Base-by-base conservation (phyloP, 2,888 invertebrate species). In the Amorpha juglandis region DNA sequence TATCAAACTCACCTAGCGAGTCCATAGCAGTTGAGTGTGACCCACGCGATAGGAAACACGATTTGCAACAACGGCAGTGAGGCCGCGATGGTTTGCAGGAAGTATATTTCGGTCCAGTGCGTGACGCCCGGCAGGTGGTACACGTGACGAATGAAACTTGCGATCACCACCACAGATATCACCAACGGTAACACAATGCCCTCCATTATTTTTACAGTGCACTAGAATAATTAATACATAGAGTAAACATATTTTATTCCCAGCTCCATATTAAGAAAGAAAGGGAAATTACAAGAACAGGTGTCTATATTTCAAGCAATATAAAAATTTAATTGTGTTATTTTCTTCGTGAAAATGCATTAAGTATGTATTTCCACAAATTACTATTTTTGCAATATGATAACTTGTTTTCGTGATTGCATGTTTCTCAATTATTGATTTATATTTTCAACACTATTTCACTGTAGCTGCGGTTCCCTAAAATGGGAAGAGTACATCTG, bases 11-110 rank as follows among this genome's bases (percentile, higher is more conserved):
- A 93, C 94, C 96, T 95, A 6, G 98, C 97, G 79, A 97, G 94
- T 19, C 98, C 99, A 81, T 97, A 96, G 74, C 96, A 96, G 89
- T 98, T 98, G 71, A 98, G 93, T 0, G 97, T 90, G 67, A 97
- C 95, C 98, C 98, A 99, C 69, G 96, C 95, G 0, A 97, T 82
- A 0, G 99, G 98, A 84, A 98, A 97, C 38, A 97, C 93, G 19
- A 98, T 92, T 58, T 98, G 98, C 71, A 98, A 86, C 64, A 99
- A 89, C 0, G 99, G 98, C 67, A 99, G 93, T 11, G 97, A 95
- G 0, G 96, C 95, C 55, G 96, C 95, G 35, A 96, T 95, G 58
- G 97, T 96, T 79, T 96, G 95, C 42, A 96, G 87, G 53, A 98
- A 88, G 81, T 97, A 95, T 80, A 96, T 94, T 80, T 97, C 96